phyloP scores from a whole-genome alignment of 2,113 vertebrate species.

The Pelobates fuscus region DNA sequence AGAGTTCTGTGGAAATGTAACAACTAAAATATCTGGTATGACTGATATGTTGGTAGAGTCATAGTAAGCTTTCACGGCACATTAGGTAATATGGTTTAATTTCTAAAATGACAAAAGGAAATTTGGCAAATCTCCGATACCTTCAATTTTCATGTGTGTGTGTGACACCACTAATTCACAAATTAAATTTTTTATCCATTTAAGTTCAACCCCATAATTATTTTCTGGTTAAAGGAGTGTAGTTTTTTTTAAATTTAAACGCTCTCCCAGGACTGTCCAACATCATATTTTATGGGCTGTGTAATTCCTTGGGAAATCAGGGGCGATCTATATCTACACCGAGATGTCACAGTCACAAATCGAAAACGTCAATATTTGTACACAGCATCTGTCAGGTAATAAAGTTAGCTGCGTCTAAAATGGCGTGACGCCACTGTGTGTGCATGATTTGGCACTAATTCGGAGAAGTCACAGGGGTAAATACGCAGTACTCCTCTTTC shows the following conservation, averaged over 20 bases:
- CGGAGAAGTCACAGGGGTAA: conserved; percentile 28
- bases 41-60: no score
- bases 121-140: no score
- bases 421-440: conserved; percentile 18
- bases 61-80: no score
- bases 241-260: background rate
- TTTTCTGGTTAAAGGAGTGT: no score
- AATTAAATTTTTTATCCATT: no score
- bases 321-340: background rate
- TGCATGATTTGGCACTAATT: conserved; percentile 38
- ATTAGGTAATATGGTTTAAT: no score
- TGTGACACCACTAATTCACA: no score
- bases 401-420: conserved; percentile 21
- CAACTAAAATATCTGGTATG: no score
- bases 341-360: conserved; percentile 19
- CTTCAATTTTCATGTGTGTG: no score
- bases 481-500: conserved; percentile 7
- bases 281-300: conserved; percentile 23
- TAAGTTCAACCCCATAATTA: no score
- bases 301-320: conserved; percentile 20
- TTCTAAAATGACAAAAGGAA: no score
- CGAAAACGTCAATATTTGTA: conserved; percentile 23
- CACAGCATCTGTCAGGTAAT: conserved; percentile 23
- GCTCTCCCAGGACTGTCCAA: background rate
- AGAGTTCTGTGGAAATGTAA: no score